phyloP scores from a whole-genome alignment of 1,140 invertebrate species.

The Drosophila busckii region DNA sequence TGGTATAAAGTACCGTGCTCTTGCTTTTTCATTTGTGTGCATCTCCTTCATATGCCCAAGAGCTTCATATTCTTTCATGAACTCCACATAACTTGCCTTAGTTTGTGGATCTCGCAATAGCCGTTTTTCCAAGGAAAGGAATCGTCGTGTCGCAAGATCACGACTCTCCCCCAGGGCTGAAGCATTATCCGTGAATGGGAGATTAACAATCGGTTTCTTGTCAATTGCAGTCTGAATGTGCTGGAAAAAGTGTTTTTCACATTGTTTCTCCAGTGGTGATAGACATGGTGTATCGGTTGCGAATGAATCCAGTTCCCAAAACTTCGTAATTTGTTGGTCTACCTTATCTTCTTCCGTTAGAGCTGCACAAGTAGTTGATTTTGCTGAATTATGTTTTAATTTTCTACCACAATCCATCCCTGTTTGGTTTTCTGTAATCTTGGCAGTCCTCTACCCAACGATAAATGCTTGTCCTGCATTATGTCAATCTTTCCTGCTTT shows the following conservation, averaged over 20 bases:
- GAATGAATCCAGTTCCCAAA: not conserved
- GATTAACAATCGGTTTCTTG: not conserved
- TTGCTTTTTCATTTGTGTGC: not conserved
- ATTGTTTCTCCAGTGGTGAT: not conserved
- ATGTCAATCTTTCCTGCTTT: too few species aligned
- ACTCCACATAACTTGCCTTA: conserved; percentile 28
- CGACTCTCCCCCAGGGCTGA: conserved; percentile 1
- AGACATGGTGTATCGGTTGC: not conserved
- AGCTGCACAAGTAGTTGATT: not conserved
- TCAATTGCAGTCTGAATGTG: too few species aligned
- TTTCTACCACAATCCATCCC: not conserved
- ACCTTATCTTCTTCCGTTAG: conserved; percentile 1
- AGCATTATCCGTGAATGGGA: not conserved
- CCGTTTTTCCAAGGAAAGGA: not conserved
- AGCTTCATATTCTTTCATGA: conserved; percentile 61
- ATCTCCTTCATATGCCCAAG: too few species aligned
- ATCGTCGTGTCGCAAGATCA: conserved; percentile 1
- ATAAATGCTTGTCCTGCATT: not conserved
- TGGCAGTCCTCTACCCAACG: not conserved
- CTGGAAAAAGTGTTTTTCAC: too few species aligned
- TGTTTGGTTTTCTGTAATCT: conserved; percentile 2
- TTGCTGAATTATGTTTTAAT: not conserved
- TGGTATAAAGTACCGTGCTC: conserved; percentile 57
- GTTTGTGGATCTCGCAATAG: too few species aligned
- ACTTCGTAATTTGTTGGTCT: not conserved